Evolutionary conservation across 23 tunicate genomes (phyloP).

Genomic region (Halocynthia roretzi): DNA sequence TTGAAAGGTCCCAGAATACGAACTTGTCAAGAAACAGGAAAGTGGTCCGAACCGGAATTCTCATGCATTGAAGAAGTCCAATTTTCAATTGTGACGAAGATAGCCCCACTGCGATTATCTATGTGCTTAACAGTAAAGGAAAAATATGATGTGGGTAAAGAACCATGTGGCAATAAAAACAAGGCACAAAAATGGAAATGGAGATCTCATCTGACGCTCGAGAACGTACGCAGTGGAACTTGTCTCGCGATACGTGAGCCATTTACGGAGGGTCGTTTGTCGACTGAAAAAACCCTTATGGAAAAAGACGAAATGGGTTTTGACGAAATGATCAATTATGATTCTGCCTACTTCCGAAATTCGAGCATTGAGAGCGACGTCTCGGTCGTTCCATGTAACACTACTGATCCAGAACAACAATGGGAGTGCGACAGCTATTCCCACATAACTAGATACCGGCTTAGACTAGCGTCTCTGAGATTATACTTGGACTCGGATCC

Average conservation of each 20-base stretch:
- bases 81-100: conserved; percentile 22
- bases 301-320: neutral
- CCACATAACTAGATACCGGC: neutral
- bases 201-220: conserved; percentile 25
- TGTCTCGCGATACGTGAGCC: conserved; percentile 15
- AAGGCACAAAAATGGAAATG: conserved; percentile 33
- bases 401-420: conserved; percentile 14
- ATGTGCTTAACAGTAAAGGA: conserved; percentile 21
- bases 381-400: neutral
- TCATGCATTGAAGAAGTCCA: conserved; percentile 27
- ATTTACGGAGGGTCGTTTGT: neutral
- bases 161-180: neutral
- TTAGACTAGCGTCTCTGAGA: neutral
- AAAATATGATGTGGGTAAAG: conserved; percentile 3
- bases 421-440: conserved; percentile 25
- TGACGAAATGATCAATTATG: neutral
- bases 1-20: conserved; percentile 22
- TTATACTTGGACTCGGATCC: conserved; percentile 36
- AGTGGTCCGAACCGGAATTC: conserved; percentile 28
- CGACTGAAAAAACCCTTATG: neutral
- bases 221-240: conserved; percentile 16
- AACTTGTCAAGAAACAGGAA: conserved; percentile 12
- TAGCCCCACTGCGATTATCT: neutral
- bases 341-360: neutral
- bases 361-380: conserved; percentile 13